Conservation (phyloP, 2,797 vertebrate species). For the Spinibarbus caldwelli region DNA sequence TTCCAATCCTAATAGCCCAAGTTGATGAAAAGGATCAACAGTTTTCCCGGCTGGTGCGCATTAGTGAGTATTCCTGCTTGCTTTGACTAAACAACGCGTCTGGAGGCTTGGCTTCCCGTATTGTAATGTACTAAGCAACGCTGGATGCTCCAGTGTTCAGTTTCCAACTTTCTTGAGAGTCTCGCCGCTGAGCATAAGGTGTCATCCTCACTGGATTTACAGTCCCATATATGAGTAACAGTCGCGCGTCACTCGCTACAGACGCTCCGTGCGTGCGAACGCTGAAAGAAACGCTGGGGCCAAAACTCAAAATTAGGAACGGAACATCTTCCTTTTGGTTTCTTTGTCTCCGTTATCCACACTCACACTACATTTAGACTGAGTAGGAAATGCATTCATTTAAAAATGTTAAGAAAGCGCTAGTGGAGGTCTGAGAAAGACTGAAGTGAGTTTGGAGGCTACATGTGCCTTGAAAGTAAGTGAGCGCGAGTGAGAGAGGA, state of each 20-base stretch:
- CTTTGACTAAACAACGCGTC: conserved; percentile 5
- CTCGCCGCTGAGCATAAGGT: conserved; percentile 18
- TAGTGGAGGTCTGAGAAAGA: not conserved
- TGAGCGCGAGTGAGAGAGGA: conserved; percentile 24
- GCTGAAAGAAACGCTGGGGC: not conserved
- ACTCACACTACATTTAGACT: not conserved
- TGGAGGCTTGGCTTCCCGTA: conserved; percentile 17
- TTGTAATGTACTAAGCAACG: conserved; percentile 7
- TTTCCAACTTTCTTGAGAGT: conserved; percentile 29
- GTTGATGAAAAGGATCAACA: conserved; percentile 16
- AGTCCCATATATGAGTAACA: conserved; percentile 38
- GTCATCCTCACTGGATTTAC: conserved; percentile 41
- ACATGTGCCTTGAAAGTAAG: conserved; percentile 29
- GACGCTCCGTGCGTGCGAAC: too few relatives aligned
- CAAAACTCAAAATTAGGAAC: not conserved
- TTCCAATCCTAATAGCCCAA: conserved; percentile 42
- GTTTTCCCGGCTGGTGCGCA: conserved; percentile 47
- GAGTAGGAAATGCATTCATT: too few relatives aligned
- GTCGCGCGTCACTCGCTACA: too few relatives aligned
- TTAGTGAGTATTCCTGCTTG: conserved; percentile 41
- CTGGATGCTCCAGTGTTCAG: conserved; percentile 11
- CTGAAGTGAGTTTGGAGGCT: conserved; percentile 7
- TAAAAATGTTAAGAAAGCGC: too few relatives aligned
- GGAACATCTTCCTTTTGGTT: not conserved
- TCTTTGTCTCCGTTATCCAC: not conserved